phyloP scores from a whole-genome alignment of 2,113 vertebrate species.

The Balaenoptera acutorostrata region DNA sequence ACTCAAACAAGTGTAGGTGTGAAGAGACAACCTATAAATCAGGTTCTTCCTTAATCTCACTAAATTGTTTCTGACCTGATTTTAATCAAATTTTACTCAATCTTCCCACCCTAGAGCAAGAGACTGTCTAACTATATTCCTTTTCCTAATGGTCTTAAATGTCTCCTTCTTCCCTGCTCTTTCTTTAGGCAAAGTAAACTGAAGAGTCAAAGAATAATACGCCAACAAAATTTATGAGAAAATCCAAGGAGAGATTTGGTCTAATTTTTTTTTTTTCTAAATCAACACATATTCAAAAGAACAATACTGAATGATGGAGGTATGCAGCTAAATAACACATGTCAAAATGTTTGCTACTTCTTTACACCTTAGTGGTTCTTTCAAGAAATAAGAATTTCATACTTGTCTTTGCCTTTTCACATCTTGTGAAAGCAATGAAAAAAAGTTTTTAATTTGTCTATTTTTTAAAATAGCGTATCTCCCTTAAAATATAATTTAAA shows the following conservation, averaged over 20 bases:
- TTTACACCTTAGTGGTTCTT: not conserved
- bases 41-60: not conserved
- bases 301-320: not conserved
- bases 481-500: constrained; percentile 74
- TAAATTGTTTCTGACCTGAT: not conserved
- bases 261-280: not conserved
- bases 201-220: not conserved
- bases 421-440: not conserved
- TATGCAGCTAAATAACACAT: not conserved
- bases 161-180: not conserved
- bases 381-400: not conserved
- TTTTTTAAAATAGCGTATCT: constrained; percentile 58
- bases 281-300: not conserved
- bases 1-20: not conserved
- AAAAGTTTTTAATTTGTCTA: constrained; percentile 48
- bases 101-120: not conserved
- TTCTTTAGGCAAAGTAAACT: not conserved
- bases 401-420: not conserved
- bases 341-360: not conserved
- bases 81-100: constrained; percentile 16
- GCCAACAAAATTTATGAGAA: not conserved
- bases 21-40: not conserved
- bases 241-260: not conserved
- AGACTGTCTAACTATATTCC: not conserved
- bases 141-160: not conserved